These are phyloP conservation scores for Chorisops tibialis DNA, from an alignment of 2,888 invertebrate genomes.

Conservation along the genomic window DNA sequence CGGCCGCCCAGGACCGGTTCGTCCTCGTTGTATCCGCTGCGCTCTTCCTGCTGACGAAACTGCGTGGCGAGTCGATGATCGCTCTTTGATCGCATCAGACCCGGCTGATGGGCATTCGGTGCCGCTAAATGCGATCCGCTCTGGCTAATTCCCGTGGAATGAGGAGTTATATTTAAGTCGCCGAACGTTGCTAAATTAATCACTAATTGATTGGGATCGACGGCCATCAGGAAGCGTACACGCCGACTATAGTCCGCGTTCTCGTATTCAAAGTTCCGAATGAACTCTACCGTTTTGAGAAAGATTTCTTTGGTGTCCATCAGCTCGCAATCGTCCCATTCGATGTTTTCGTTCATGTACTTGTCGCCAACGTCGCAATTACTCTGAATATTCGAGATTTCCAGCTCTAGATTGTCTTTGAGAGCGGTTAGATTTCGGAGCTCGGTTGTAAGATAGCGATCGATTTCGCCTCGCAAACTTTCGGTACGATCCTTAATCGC, in stretches of 20 bases:
- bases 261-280: slow-evolving; percentile 92
- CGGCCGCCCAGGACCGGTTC: slow-evolving; percentile 70
- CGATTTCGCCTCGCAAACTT: slow-evolving; percentile 82
- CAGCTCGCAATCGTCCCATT: slow-evolving; percentile 89
- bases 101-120: slow-evolving; percentile 64
- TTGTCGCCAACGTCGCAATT: slow-evolving; percentile 96
- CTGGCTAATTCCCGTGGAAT: slow-evolving; percentile 53
- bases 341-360: slow-evolving; percentile 83
- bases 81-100: slow-evolving; percentile 88
- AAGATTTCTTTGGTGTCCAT: slow-evolving; percentile 96
- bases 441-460: slow-evolving; percentile 87
- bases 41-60: slow-evolving; percentile 81
- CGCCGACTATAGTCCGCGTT: slow-evolving; percentile 83
- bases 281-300: slow-evolving; percentile 91
- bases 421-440: slow-evolving; percentile 78
- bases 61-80: slow-evolving; percentile 87
- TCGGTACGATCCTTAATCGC: slow-evolving; percentile 88
- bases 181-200: slow-evolving; percentile 86
- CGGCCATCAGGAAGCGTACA: slow-evolving; percentile 81
- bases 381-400: slow-evolving; percentile 91
- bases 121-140: slow-evolving; percentile 57
- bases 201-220: slow-evolving; percentile 88
- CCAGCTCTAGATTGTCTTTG: slow-evolving; percentile 90
- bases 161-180: slow-evolving; percentile 76
- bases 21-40: slow-evolving; percentile 64